These are phyloP conservation scores for Lanius ludovicianus DNA, from an alignment of 2,113 vertebrate genomes.

Conservation along the genomic window DNA sequence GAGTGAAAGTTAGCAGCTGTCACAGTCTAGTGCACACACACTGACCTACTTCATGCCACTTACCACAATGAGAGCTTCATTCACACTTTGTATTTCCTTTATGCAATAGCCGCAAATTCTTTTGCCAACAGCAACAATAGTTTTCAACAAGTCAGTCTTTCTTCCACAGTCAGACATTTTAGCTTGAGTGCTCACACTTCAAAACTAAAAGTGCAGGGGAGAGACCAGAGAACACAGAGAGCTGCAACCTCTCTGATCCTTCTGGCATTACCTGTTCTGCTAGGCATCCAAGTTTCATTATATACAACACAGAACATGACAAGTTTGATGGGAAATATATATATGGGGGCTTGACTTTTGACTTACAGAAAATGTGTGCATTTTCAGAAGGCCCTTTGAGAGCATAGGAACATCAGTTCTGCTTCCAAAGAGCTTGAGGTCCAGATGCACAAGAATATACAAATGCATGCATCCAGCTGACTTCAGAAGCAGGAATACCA, in stretches of 20 bases:
- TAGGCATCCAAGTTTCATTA: not conserved
- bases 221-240: not conserved
- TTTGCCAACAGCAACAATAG: constrained; percentile 13
- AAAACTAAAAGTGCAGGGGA: not conserved
- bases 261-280: not conserved
- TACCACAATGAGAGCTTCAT: not conserved
- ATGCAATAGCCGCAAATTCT: not conserved
- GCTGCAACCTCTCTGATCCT: not conserved
- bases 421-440: not conserved
- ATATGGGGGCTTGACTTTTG: not conserved
- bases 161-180: not conserved
- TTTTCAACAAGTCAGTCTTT: constrained; percentile 26
- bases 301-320: not conserved
- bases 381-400: not conserved
- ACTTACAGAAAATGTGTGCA: not conserved
- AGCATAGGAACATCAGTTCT: not conserved
- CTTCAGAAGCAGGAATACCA: not conserved
- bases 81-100: constrained; percentile 5
- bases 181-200: not conserved
- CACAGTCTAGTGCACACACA: not conserved
- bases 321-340: not conserved
- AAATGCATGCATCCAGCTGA: not conserved
- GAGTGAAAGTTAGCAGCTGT: not conserved
- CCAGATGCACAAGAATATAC: not conserved
- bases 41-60: not conserved